These are phyloP conservation scores for Microcebus murinus DNA, from an alignment of 2,113 vertebrate genomes.

Conservation along the genomic window DNA sequence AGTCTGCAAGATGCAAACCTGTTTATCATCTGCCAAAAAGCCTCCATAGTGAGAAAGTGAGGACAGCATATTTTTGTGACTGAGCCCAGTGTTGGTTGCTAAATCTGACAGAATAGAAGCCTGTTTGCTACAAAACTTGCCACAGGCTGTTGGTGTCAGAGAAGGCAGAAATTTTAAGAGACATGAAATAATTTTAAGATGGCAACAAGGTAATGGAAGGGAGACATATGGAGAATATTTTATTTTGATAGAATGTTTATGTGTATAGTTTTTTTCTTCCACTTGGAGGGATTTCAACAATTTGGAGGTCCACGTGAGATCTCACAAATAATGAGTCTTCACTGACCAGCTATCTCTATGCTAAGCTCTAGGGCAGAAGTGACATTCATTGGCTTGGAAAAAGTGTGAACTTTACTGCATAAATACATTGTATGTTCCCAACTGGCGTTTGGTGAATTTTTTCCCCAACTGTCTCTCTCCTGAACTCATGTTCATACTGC, in stretches of 20 bases:
- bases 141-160: not conserved
- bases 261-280: not conserved
- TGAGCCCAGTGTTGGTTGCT: not conserved
- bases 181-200: slow-evolving; percentile 2
- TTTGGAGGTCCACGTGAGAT: not conserved
- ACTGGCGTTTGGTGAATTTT: not conserved
- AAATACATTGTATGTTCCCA: slow-evolving; percentile 5
- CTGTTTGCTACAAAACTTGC: slow-evolving; percentile 24
- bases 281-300: slow-evolving; percentile 42
- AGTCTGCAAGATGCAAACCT: slow-evolving; percentile 9
- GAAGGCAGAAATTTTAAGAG: slow-evolving; percentile 26
- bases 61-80: not conserved
- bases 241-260: slow-evolving; percentile 37
- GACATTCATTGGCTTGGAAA: not conserved
- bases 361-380: not conserved
- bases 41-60: not conserved
- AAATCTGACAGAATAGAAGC: not conserved
- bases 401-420: slow-evolving; percentile 15
- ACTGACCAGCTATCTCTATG: not conserved
- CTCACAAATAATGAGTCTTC: not conserved
- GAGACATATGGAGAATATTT: slow-evolving; percentile 25
- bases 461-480: not conserved
- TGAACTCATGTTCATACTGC: not conserved
- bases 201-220: not conserved
- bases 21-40: not conserved